A percentile compares a stretch with the other conserved stretches of the same genome.
Evolutionary conservation across 30 jellyfish, hydroid and myxozoan species (phyloP).

Genomic region (Pseudorhiza aurosa): DNA sequence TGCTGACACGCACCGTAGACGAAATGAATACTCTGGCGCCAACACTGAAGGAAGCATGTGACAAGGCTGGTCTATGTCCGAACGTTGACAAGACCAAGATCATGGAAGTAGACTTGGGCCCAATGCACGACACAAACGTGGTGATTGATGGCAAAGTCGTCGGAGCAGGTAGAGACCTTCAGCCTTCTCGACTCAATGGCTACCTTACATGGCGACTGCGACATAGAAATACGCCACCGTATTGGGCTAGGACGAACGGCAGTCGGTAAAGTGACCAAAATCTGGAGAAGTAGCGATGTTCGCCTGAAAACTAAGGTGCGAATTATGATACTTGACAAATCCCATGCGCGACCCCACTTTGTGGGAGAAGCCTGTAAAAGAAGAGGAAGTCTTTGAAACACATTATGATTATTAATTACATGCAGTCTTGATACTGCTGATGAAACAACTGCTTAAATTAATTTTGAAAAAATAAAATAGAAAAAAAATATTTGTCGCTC

Average conservation of each 20-base stretch:
- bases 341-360: too few species aligned
- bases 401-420: too few species aligned
- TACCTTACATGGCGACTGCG: background rate
- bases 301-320: background rate
- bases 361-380: too few species aligned
- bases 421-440: too few species aligned
- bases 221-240: background rate
- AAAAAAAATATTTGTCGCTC: too few species aligned
- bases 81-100: conserved; percentile 19
- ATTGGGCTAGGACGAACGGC: conserved; percentile 5
- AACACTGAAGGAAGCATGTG: conserved; percentile 5
- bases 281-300: background rate
- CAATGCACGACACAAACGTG: conserved; percentile 3
- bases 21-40: background rate
- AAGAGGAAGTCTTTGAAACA: too few species aligned
- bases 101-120: conserved; percentile 4
- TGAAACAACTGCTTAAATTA: too few species aligned
- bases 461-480: too few species aligned
- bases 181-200: conserved; percentile 10
- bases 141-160: background rate
- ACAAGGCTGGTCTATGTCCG: conserved; percentile 14
- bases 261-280: background rate
- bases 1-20: background rate
- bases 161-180: background rate
- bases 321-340: too few species aligned